Percentiles rank a stretch among this genome's conserved stretches.
Conservation (phyloP, 1,140 invertebrate genomes). For the Drosophila grimshawi region DNA sequence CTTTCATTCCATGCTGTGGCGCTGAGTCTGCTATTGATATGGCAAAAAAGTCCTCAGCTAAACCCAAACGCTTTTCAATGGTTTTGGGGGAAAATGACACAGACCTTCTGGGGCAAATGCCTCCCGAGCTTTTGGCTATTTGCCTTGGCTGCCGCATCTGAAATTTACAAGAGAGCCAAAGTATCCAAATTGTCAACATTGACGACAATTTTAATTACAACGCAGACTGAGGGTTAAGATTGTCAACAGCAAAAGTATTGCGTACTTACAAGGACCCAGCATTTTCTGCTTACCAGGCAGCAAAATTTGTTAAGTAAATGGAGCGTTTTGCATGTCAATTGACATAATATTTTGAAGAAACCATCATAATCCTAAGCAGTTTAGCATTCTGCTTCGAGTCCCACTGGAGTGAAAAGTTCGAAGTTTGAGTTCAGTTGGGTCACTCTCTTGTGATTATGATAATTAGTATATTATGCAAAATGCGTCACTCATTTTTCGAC, state of each 20-base stretch:
- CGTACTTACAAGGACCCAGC: conserved; percentile 63
- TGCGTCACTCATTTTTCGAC: conserved; percentile 53
- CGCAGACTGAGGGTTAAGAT: conserved; percentile 46
- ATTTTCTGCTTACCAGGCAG: conserved; percentile 25
- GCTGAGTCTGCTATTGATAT: conserved; percentile 28
- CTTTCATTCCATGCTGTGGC: conserved; percentile 23
- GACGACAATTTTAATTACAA: conserved; percentile 74
- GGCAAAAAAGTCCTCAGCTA: conserved; percentile 30
- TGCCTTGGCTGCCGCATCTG: conserved; percentile 22
- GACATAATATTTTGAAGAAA: conserved; percentile 41
- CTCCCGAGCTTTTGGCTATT: conserved; percentile 28
- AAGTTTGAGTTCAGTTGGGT: conserved; percentile 18
- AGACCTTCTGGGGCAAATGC: background rate
- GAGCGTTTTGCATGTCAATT: conserved; percentile 64
- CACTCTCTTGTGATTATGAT: conserved; percentile 46
- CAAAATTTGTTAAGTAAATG: conserved; percentile 48
- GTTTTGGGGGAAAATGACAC: background rate
- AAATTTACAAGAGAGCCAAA: conserved; percentile 38
- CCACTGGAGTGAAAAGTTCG: conserved; percentile 6
- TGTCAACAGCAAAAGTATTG: conserved; percentile 44
- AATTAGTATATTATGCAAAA: conserved; percentile 75
- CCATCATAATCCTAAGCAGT: conserved; percentile 37
- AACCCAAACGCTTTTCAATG: conserved; percentile 28
- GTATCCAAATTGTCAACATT: conserved; percentile 61
- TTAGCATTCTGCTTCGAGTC: conserved; percentile 21